phyloP scores from a whole-genome alignment of 2,797 vertebrate genomes.

The Eurystomus glaucurus region DNA sequence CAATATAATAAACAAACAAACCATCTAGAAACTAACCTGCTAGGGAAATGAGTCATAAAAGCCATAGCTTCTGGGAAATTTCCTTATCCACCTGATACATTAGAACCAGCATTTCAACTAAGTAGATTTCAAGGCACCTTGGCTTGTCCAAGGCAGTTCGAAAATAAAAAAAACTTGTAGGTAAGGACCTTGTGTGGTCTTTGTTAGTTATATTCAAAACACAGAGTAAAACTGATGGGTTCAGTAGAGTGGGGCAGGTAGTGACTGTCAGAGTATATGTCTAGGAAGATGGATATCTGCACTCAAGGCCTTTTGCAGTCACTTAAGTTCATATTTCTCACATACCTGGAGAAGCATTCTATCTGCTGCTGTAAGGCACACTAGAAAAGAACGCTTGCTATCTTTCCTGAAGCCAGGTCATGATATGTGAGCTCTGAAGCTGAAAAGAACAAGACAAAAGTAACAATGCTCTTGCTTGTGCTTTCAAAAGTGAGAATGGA shows the following conservation, averaged over 20 bases:
- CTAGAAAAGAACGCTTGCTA: background rate
- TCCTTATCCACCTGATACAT: background rate
- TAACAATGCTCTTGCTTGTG: background rate
- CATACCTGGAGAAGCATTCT: background rate
- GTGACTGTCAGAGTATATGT: background rate
- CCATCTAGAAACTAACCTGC: background rate
- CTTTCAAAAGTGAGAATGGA: background rate
- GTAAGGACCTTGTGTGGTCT: rapidly evolving
- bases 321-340: background rate
- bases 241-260: background rate
- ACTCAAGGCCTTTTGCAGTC: background rate
- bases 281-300: background rate
- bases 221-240: background rate
- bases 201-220: background rate
- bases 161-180: background rate
- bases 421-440: background rate
- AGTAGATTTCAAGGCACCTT: background rate
- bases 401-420: background rate
- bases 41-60: background rate
- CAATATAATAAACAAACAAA: background rate
- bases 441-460: background rate
- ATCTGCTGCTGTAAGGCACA: background rate
- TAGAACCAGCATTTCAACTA: background rate
- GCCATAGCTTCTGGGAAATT: background rate
- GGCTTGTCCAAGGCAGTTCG: background rate